These are phyloP conservation scores for Eumerus sabulonum DNA, from an alignment of 2,888 invertebrate species.

Conservation along the genomic window DNA sequence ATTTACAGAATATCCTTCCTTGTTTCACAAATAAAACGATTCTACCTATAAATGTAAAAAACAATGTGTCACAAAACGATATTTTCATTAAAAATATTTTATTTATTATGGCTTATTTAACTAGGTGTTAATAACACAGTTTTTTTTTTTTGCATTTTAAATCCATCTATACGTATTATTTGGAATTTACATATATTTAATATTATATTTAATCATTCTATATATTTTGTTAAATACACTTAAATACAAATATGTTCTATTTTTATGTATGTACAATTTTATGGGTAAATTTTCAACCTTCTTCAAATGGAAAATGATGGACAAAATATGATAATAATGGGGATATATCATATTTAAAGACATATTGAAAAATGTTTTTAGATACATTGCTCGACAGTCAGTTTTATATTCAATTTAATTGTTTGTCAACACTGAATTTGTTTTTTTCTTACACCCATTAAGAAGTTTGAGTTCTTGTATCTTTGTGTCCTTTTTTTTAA, in stretches of 20 bases:
- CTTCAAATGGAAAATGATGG: neutral
- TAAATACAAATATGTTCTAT: neutral
- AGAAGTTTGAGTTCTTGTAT: too few relatives aligned
- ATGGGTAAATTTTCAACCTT: neutral
- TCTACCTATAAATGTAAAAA: conserved; percentile 63
- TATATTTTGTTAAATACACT: conserved; percentile 39
- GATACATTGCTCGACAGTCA: too few relatives aligned
- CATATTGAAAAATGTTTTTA: too few relatives aligned
- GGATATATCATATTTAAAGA: too few relatives aligned
- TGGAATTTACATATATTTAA: conserved; percentile 12
- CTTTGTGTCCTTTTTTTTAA: too few relatives aligned
- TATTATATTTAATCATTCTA: conserved; percentile 42
- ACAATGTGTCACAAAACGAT: conserved; percentile 31
- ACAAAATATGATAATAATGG: too few relatives aligned
- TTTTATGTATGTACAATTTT: neutral
- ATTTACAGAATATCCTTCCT: conserved; percentile 49
- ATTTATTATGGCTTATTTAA: conserved; percentile 58
- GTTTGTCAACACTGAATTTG: too few relatives aligned
- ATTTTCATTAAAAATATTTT: conserved; percentile 29
- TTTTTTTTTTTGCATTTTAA: conserved; percentile 16
- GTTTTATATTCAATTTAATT: too few relatives aligned
- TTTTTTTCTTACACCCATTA: too few relatives aligned
- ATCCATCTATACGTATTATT: conserved; percentile 42
- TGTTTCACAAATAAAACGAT: conserved; percentile 54
- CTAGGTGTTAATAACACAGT: conserved; percentile 59